Conservation (phyloP, 2,113 vertebrate species). For the Ondatra zibethicus region DNA sequence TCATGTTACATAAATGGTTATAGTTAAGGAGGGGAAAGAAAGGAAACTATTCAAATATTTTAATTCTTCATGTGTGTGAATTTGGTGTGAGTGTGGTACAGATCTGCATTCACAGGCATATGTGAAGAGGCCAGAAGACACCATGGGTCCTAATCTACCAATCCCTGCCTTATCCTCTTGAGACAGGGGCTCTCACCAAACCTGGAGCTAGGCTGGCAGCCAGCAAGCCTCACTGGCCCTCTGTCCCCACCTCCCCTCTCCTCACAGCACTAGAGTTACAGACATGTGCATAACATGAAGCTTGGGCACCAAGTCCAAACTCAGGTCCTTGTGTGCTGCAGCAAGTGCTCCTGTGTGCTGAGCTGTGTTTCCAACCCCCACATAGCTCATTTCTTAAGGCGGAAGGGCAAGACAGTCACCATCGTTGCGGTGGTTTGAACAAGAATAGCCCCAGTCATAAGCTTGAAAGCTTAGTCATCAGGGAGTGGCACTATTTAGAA, state of each 20-base stretch:
- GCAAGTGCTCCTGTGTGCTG: background rate
- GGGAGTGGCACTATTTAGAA: background rate
- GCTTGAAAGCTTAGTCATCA: background rate
- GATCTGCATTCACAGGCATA: background rate
- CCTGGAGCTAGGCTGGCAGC: background rate
- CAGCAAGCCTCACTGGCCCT: background rate
- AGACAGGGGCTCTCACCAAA: background rate
- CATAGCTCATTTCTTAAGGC: background rate
- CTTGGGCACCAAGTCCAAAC: background rate
- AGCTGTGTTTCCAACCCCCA: background rate
- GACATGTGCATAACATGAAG: too few relatives aligned
- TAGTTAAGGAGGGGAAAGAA: background rate
- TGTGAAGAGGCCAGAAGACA: background rate
- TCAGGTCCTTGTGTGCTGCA: background rate
- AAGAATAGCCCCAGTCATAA: background rate
- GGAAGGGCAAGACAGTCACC: background rate
- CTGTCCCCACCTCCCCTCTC: background rate
- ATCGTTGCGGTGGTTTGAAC: background rate
- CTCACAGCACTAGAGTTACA: background rate
- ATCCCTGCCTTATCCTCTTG: background rate
- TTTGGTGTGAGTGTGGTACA: background rate
- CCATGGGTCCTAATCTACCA: background rate
- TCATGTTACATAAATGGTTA: too few relatives aligned
- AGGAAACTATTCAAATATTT: background rate
- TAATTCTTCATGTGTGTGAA: background rate